Conservation (phyloP, 2,888 invertebrate species). For the Nemotelus nigrinus region DNA sequence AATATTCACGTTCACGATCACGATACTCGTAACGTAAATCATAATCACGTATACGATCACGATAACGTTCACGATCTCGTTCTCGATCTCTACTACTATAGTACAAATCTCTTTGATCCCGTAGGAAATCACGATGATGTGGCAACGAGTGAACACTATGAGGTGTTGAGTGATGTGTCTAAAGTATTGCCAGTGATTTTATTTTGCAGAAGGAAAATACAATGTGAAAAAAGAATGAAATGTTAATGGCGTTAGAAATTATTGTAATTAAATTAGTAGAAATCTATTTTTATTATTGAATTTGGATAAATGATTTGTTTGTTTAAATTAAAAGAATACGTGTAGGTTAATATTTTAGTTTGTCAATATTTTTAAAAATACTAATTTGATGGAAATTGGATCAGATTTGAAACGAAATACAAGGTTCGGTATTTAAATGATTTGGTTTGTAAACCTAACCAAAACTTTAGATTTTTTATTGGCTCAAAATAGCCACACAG, state of each 20-base stretch:
- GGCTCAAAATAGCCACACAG: too few species aligned
- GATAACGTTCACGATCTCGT: constrained; percentile 64
- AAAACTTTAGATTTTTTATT: too few species aligned
- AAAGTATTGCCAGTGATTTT: constrained; percentile 21
- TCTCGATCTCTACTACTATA: constrained; percentile 65
- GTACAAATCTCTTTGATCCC: constrained; percentile 65
- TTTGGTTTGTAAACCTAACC: too few species aligned
- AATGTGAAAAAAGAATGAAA: constrained; percentile 29
- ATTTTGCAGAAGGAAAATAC: constrained; percentile 52
- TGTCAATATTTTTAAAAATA: too few species aligned
- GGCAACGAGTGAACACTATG: constrained; percentile 67
- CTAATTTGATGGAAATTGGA: too few species aligned
- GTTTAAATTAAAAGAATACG: constrained; percentile 11
- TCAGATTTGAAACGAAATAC: too few species aligned
- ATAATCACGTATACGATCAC: constrained; percentile 64
- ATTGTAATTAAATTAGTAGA: constrained; percentile 30
- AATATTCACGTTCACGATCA: constrained; percentile 64
- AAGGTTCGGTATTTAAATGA: too few species aligned
- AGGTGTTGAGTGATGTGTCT: constrained; percentile 66
- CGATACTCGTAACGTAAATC: constrained; percentile 64
- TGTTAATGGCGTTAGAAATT: background rate
- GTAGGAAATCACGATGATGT: constrained; percentile 65
- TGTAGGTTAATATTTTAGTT: background rate
- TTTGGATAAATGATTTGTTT: background rate
- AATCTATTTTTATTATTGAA: constrained; percentile 3